These are phyloP conservation scores for Dendroctonus valens DNA, from an alignment of 1,140 invertebrate genomes.

Conservation along the genomic window DNA sequence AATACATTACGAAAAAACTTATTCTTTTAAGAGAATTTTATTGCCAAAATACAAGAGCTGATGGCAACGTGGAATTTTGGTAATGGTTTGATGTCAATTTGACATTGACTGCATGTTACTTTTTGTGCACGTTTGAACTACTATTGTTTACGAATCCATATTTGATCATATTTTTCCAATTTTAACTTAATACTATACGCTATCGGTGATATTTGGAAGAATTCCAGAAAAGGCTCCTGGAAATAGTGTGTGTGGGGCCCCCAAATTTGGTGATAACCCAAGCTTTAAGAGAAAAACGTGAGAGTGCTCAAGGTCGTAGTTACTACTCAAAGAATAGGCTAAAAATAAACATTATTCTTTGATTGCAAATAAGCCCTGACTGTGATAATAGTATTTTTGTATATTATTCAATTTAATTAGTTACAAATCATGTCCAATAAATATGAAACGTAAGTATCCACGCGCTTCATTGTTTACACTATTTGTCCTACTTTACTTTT, in stretches of 20 bases:
- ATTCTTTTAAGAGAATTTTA: too few species aligned
- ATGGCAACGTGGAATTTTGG: too few species aligned
- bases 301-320: constrained; percentile 28
- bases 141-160: constrained; percentile 12
- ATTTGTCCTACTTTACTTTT: constrained; percentile 11
- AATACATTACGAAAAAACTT: too few species aligned
- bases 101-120: too few species aligned
- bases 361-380: constrained; percentile 19
- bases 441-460: constrained; percentile 60
- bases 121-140: constrained; percentile 7
- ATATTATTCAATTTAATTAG: constrained; percentile 39
- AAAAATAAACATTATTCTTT: constrained; percentile 9
- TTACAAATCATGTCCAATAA: constrained; percentile 60
- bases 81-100: too few species aligned
- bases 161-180: not conserved
- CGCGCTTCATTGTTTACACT: constrained; percentile 16
- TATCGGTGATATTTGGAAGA: too few species aligned
- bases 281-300: constrained; percentile 20
- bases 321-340: constrained; percentile 6
- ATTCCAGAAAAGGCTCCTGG: too few species aligned
- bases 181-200: too few species aligned
- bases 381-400: constrained; percentile 42
- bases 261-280: not conserved
- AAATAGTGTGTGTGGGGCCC: too few species aligned
- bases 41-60: too few species aligned